phyloP scores from a whole-genome alignment of 2,113 vertebrate genomes.

The Apteryx mantelli region DNA sequence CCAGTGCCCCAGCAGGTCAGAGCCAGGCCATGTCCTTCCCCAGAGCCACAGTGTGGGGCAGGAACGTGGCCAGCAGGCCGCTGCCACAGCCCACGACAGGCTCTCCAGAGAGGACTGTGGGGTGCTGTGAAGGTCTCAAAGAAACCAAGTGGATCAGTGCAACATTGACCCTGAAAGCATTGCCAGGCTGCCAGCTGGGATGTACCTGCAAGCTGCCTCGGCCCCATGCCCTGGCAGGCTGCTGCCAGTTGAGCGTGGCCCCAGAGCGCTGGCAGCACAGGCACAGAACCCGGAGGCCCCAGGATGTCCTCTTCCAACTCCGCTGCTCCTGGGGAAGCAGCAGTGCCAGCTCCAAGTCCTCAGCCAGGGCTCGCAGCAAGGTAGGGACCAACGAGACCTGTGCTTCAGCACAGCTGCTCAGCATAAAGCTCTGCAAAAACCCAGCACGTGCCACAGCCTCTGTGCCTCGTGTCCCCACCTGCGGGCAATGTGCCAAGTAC shows the following conservation, averaged over 20 bases:
- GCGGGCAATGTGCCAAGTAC: rapidly evolving
- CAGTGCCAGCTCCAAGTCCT: background rate
- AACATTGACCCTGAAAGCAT: background rate
- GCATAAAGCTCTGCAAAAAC: background rate
- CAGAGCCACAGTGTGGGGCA: background rate
- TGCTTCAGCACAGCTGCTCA: background rate
- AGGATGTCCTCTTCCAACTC: rapidly evolving
- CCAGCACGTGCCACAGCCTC: background rate
- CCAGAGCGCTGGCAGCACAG: too few species aligned
- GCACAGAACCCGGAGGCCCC: background rate
- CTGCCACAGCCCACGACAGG: too few species aligned
- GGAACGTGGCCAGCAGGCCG: too few species aligned
- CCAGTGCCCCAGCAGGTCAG: background rate
- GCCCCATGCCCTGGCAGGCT: too few species aligned
- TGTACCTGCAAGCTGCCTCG: too few species aligned
- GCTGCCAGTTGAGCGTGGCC: too few species aligned
- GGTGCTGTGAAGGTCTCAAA: background rate
- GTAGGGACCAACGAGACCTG: rapidly evolving
- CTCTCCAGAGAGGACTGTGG: background rate
- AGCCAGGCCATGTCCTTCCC: background rate
- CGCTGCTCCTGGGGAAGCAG: background rate
- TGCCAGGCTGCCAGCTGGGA: too few species aligned
- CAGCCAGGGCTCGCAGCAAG: background rate
- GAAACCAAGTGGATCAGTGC: background rate
- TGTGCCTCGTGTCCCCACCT: rapidly evolving